phyloP scores from a whole-genome alignment of 2,797 vertebrate genomes.

The Choloepus didactylus region DNA sequence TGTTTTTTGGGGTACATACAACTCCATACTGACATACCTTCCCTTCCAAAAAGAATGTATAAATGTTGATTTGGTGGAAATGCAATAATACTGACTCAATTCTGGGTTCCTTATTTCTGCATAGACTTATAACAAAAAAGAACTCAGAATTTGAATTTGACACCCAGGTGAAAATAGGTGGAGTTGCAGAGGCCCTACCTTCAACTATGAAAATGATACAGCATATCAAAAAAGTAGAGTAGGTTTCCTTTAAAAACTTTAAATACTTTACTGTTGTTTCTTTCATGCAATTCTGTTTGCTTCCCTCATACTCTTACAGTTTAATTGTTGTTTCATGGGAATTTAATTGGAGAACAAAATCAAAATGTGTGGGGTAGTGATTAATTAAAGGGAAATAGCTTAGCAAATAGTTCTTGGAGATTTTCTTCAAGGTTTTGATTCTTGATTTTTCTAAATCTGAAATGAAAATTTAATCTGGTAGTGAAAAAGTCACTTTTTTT shows the following conservation, averaged over 20 bases:
- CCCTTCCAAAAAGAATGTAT: not conserved
- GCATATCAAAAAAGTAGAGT: not conserved
- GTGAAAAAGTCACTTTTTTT: not conserved
- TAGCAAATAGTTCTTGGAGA: not conserved
- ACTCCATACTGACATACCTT: not conserved
- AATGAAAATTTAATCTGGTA: not conserved
- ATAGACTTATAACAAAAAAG: not conserved
- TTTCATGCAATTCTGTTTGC: not conserved
- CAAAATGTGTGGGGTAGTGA: not conserved
- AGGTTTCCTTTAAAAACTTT: not conserved
- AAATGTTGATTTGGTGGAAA: not conserved
- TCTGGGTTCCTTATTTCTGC: not conserved
- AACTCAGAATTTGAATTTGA: not conserved
- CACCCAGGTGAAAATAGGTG: accelerated
- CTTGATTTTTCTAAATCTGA: not conserved
- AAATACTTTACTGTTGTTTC: not conserved
- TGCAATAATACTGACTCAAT: not conserved
- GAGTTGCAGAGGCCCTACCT: accelerated
- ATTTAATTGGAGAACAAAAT: not conserved
- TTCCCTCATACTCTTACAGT: not conserved
- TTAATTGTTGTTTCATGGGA: not conserved
- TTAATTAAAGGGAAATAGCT: not conserved
- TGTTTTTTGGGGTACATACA: no score
- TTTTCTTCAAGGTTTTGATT: not conserved
- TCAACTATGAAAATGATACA: not conserved